Conservation (phyloP, 23 tunicate genomes). For the Pegea sp. region DNA sequence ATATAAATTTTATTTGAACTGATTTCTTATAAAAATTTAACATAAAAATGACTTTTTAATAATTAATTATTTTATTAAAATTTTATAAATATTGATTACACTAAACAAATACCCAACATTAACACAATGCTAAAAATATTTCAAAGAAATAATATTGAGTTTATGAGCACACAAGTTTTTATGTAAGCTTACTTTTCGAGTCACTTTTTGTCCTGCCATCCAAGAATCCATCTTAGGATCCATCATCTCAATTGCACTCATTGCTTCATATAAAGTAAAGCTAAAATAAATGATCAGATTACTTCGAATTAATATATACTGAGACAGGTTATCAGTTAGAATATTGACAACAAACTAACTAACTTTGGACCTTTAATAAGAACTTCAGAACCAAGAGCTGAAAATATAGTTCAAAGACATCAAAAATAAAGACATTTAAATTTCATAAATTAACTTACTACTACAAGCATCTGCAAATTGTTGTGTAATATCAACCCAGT, state of each 20-base stretch:
- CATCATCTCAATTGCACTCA: conserved; percentile 99
- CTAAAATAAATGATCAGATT: conserved; percentile 5
- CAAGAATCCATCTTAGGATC: conserved; percentile 97
- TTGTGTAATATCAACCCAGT: conserved; percentile 72
- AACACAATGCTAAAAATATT: too few relatives aligned
- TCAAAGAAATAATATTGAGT: too few relatives aligned
- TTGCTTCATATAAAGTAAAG: conserved; percentile 77
- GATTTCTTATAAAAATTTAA: too few relatives aligned
- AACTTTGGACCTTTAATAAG: conserved; percentile 67
- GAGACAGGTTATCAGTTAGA: too few relatives aligned
- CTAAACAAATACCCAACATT: too few relatives aligned
- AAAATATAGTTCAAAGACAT: background rate
- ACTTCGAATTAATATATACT: background rate
- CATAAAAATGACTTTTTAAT: too few relatives aligned
- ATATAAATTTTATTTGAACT: too few relatives aligned
- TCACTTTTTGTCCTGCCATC: conserved; percentile 61
- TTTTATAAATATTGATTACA: too few relatives aligned
- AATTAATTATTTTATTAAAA: too few relatives aligned
- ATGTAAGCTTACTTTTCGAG: conserved; percentile 55
- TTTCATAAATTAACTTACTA: conserved; percentile 10
- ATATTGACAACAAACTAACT: conserved; percentile 7
- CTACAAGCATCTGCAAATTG: conserved; percentile 35
- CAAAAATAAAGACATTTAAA: background rate
- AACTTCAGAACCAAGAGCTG: conserved; percentile 50
- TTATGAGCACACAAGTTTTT: too few relatives aligned